Conservation (phyloP, 92 coral and sea anemone species). For the Chrysogorgia sp. region DNA sequence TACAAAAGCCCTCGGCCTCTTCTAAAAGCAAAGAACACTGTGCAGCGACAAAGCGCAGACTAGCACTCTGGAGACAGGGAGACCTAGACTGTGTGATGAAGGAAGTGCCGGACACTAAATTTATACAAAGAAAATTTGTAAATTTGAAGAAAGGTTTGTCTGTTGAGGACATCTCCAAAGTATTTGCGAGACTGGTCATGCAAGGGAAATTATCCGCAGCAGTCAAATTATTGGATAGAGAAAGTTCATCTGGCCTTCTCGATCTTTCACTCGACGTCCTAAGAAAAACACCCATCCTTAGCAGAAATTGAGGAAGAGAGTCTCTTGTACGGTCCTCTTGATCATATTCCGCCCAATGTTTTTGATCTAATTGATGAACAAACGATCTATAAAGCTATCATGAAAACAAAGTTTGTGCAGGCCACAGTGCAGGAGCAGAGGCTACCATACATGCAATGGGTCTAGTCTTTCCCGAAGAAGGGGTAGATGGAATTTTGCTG, state of each 20-base stretch:
- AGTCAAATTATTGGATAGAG: too few relatives aligned
- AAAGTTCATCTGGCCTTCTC: too few relatives aligned
- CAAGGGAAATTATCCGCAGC: too few relatives aligned
- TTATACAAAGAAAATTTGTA: too few relatives aligned
- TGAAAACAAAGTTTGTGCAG: constrained; percentile 37
- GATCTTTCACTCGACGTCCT: constrained; percentile 24
- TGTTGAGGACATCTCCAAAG: constrained; percentile 36
- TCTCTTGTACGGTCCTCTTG: constrained; percentile 39
- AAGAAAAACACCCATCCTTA: constrained; percentile 19
- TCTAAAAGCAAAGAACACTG: too few relatives aligned
- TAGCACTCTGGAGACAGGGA: too few relatives aligned
- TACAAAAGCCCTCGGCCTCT: too few relatives aligned
- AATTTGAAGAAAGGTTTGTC: constrained; percentile 40
- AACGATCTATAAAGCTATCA: constrained; percentile 25
- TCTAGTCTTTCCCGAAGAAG: constrained; percentile 48
- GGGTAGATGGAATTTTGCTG: constrained; percentile 57
- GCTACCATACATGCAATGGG: constrained; percentile 49
- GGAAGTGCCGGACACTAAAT: constrained; percentile 31
- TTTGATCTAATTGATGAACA: constrained; percentile 39
- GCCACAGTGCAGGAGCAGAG: constrained; percentile 50
- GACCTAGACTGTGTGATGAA: too few relatives aligned
- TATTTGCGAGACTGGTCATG: too few relatives aligned
- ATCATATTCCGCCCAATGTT: constrained; percentile 27
- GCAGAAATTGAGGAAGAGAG: constrained; percentile 45
- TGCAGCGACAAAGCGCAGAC: too few relatives aligned